Evolutionary conservation across 2,888 invertebrate species (phyloP).

Genomic region (Heliconius erato): DNA sequence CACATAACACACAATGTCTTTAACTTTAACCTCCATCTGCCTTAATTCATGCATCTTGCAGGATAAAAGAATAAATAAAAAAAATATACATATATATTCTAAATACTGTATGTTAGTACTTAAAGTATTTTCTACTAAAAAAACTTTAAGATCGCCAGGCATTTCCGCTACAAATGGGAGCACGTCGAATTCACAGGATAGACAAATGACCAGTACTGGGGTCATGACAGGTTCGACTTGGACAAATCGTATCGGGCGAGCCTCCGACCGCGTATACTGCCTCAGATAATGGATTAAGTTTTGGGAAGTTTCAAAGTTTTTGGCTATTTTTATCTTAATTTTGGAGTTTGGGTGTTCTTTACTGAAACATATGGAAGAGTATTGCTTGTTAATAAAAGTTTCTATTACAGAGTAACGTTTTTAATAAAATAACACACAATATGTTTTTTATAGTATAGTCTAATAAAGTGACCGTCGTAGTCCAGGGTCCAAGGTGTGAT

Average conservation of each 20-base stretch:
- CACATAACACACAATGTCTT: no score
- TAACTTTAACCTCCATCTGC: no score
- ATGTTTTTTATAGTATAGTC: background rate
- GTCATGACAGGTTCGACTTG: constrained; percentile 40
- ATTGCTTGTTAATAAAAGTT: background rate
- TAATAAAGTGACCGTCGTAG: background rate
- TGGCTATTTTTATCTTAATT: constrained; percentile 31
- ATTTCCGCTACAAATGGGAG: constrained; percentile 17
- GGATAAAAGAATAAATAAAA: no score
- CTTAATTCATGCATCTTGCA: no score
- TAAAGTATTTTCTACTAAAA: background rate
- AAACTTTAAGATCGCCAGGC: background rate
- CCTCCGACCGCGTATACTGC: constrained; percentile 36
- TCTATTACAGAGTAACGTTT: background rate
- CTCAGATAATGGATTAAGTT: constrained; percentile 46
- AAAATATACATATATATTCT: no score
- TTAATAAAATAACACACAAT: background rate
- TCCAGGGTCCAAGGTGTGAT: no score
- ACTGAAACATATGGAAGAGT: background rate
- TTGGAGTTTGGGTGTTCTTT: background rate
- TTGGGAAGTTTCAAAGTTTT: constrained; percentile 35
- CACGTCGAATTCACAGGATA: constrained; percentile 9
- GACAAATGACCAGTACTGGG: constrained; percentile 35
- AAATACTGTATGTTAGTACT: no score
- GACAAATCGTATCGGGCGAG: constrained; percentile 45